Evolutionary conservation across 2,888 invertebrate genomes (phyloP), one percentile per base, ranked within the genome.

Genomic region (Ashinkailepas kermadecensis): DNA sequence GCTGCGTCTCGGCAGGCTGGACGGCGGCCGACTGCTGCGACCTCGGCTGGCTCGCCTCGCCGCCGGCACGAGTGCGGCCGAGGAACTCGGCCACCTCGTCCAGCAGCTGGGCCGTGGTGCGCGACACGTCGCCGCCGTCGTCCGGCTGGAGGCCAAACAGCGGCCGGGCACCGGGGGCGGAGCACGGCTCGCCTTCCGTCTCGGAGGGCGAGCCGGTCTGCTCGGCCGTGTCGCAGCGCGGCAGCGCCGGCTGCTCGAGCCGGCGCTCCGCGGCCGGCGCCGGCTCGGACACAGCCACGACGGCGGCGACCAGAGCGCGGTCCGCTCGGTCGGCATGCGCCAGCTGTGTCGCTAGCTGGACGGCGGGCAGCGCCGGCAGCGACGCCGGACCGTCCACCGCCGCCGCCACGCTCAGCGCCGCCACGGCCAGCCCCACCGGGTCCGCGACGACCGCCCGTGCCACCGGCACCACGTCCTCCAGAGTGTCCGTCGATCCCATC

Each of bases 291-390:
- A 78, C 64, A 15, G 80, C 59, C 21, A 80, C 81, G 6, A 81
- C 84, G 13, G 82, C 80, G 57, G 83, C 82, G n/a, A 82, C 82
- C 39, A 83, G 82, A 78, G 82, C 83, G 39, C 82, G 81, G 57
- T 83, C 82, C 13, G 82, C 83, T 13, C 83, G 82, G 81, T 83
- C 83, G 23, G 78, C 81, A 57, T 82, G 82, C 58, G 83, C 84
- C 18, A 82, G 80, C n/a, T 82, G 82, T 2, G 83, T 83, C 25
- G 82, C 83, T 67, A 82, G n/a, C 23, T 82, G 39, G 58, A 81
- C 82, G n/a, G 82, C 65, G 56, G 83, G 82, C 64, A 82, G 79
- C 23, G 79, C 25, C 58, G 74, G 59, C 79, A 82, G 74, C 59
- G 80, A 65, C 23, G 65, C 25, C n/a, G 74, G 64, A 0, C 74